Evolutionary conservation across 2,113 vertebrate species (phyloP), one percentile per base, ranked within the genome.

Genomic region (Sorex fumeus): DNA sequence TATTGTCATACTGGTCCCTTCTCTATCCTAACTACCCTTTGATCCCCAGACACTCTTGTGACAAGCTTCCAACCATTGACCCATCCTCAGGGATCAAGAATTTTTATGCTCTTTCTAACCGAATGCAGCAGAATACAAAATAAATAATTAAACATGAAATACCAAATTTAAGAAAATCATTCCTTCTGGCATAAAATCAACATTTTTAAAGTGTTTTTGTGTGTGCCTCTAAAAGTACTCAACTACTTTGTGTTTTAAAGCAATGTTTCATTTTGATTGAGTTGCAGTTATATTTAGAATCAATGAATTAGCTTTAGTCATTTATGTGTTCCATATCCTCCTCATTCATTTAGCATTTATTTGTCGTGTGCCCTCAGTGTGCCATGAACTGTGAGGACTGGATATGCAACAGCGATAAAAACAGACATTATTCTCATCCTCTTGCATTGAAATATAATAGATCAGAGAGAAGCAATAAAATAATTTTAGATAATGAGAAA

Each of bases 61-160:
- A 7, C 40, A 40, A 40, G 40, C 40, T 40, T 40, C 40, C 40
- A 40, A 40, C 40, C 40, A 40, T 40, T 40, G 40, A 40, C 40
- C 40, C 3, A 40, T 40, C 40, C 40, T 40, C 40, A 4, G 40
- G 7, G 53, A 12, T 50, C 32, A 3, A 47, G 7, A 28, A 57
- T 9, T 60, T 72, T 67, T 79, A 13, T 30, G 70, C 5, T 60
- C 28, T 94, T 91, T 95, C 82, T 96, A 95, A 85, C 36, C 19
- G 34, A 96, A 95, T 94, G 76, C 34, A 96, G 47, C 60, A 47
- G 67, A 76, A 53, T 76, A 92, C n/a, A 94, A 92, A 92, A 87
- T 1, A 8, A 45, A 62, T 10, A 9, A 69, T 57, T 92, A 74
- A 81, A 57, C 93, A 60, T 72, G 87, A 95, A 95, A 95, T 76